phyloP scores from a whole-genome alignment of 2,113 vertebrate genomes.

The Pseudonaja textilis region DNA sequence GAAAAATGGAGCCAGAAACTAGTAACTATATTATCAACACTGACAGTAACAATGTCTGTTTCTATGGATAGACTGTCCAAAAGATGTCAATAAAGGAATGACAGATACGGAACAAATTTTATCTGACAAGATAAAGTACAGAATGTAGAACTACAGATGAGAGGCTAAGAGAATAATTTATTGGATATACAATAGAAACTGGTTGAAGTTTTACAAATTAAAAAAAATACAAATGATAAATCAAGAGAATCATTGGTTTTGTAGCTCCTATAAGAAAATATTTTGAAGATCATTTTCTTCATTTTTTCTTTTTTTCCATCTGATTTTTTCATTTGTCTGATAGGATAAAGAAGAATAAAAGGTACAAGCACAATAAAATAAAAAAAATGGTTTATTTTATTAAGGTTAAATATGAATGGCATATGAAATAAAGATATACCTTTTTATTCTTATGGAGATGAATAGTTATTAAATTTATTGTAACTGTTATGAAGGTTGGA shows the following conservation, averaged over 20 bases:
- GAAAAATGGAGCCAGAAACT: not conserved
- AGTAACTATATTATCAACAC: not conserved
- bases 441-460: not conserved
- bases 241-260: not conserved
- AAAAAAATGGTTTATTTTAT: not conserved
- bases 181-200: not conserved
- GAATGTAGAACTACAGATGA: not conserved
- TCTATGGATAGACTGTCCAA: not conserved
- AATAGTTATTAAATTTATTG: not conserved
- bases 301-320: not conserved
- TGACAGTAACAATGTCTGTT: not conserved
- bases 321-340: not conserved
- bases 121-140: not conserved
- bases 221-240: not conserved
- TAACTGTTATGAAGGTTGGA: not conserved
- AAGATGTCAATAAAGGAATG: not conserved
- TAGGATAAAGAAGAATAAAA: not conserved
- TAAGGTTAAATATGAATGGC: not conserved
- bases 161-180: not conserved
- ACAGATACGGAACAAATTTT: not conserved
- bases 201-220: not conserved
- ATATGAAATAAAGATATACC: not conserved
- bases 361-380: not conserved
- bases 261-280: not conserved
- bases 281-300: not conserved